A percentile compares a stretch with the other conserved stretches of the same genome.
Evolutionary conservation across 2,797 vertebrate genomes (phyloP).

Genomic region (Linurgus olivaceus): DNA sequence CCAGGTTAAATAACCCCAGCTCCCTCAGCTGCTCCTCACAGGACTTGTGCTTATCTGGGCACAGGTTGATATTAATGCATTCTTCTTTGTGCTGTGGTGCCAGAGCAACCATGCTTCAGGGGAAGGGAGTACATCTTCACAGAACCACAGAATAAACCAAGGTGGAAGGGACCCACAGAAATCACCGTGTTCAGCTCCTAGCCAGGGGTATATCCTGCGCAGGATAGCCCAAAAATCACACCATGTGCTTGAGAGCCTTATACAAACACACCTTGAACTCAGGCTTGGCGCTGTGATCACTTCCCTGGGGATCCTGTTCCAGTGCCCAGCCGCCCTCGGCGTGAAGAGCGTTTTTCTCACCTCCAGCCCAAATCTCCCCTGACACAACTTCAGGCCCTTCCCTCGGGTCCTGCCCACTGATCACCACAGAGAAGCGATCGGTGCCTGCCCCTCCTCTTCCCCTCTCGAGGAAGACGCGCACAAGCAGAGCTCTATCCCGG

Average conservation of each 20-base stretch:
- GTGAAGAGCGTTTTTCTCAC: fast-evolving
- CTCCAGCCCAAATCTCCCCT: too few relatives aligned
- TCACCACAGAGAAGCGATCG: too few relatives aligned
- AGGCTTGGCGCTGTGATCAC: background rate
- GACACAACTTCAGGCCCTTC: background rate
- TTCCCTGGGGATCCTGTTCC: background rate
- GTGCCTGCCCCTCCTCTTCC: background rate
- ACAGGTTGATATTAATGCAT: fast-evolving
- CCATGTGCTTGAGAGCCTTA: background rate
- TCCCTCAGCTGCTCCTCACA: background rate
- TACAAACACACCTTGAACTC: background rate
- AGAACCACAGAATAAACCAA: background rate
- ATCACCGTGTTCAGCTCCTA: too few relatives aligned
- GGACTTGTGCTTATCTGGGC: background rate
- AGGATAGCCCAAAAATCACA: background rate
- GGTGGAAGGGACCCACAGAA: too few relatives aligned
- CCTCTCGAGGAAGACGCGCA: fast-evolving
- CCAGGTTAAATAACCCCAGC: background rate
- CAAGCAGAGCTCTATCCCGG: too few relatives aligned
- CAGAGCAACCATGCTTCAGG: background rate
- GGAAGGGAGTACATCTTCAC: background rate
- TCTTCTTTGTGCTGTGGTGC: background rate
- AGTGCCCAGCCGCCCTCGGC: fast-evolving
- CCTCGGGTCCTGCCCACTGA: too few relatives aligned
- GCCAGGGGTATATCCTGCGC: background rate